Base-by-base conservation (phyloP, 2,797 vertebrate species). In the Urosaurus nigricauda region DNA sequence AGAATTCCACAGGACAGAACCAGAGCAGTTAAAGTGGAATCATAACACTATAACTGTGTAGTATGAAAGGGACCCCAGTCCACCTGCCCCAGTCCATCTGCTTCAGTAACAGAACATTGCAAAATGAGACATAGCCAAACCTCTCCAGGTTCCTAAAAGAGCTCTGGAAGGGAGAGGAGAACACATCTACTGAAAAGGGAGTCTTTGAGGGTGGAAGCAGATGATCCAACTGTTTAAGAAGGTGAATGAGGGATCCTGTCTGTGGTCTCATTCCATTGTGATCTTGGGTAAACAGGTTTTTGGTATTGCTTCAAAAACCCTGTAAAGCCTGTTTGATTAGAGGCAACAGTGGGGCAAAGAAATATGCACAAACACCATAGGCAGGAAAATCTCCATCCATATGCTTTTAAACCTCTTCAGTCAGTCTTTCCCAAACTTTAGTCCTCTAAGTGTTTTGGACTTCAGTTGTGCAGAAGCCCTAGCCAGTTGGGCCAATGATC, bases 271-370 rank as follows among this genome's bases (percentile, higher is more conserved):
- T 53, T 43, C n/a, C 43, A 47, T 7, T 37, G 29, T 51, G 58
- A 88, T 83, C 63, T 32, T 17, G 17, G 13, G 32, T 77, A 78
- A 88, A 63, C 84, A 65, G 74, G 68, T 9, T 53, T 73, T 47
- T 56, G 37, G 32, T 16, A 40, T 35, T 43, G n/a, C 35, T 84
- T 43, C 47, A 70, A 81, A 84, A 47, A 19, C 17, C 9, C 17
- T 77, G 29, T 40, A 77, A 60, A 63, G 35, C 78, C 53, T 60
- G n/a, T 58, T 87, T 81, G 65, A 58, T 11, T 26, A 43, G 35
- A 87, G 17, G 63, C 16, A 73, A 32, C 63, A 80, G 60, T 71
- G 73, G 26, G 40, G 17, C 75, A 53, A 60, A 56, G 43, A 56
- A n/a, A 71, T 40, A 19, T 32, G 19, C 43, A 51, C 21, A 58